A percentile compares a stretch with the other conserved stretches of the same genome.
phyloP scores from a whole-genome alignment of 2,797 vertebrate genomes.

The Cyclopterus lumpus region DNA sequence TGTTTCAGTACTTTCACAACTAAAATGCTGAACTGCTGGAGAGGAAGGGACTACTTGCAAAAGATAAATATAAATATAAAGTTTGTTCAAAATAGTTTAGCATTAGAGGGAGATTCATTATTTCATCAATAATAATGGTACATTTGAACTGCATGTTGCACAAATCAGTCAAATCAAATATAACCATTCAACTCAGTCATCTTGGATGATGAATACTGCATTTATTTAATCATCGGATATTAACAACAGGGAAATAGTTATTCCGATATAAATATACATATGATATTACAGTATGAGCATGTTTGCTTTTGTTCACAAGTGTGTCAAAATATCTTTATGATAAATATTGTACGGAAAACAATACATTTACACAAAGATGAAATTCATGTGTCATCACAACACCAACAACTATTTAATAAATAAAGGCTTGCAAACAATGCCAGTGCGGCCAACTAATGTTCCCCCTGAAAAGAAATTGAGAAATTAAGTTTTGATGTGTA shows the following conservation, averaged over 20 bases:
- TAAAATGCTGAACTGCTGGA: background rate
- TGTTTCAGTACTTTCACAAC: background rate
- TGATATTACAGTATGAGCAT: background rate
- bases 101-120: background rate
- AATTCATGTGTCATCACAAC: background rate
- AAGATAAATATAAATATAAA: background rate
- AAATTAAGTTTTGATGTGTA: background rate
- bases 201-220: background rate
- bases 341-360: background rate
- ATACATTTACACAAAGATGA: background rate
- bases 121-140: background rate
- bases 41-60: too few relatives aligned
- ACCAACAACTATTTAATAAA: background rate
- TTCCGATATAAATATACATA: background rate
- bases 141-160: background rate
- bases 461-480: background rate
- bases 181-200: background rate
- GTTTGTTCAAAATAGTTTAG: background rate
- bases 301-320: background rate
- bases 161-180: background rate
- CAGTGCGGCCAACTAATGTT: background rate
- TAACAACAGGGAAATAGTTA: background rate
- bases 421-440: background rate
- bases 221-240: background rate
- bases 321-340: background rate